Conservation (phyloP, 2,113 vertebrate species). For the Ctenodactylus gundi region DNA sequence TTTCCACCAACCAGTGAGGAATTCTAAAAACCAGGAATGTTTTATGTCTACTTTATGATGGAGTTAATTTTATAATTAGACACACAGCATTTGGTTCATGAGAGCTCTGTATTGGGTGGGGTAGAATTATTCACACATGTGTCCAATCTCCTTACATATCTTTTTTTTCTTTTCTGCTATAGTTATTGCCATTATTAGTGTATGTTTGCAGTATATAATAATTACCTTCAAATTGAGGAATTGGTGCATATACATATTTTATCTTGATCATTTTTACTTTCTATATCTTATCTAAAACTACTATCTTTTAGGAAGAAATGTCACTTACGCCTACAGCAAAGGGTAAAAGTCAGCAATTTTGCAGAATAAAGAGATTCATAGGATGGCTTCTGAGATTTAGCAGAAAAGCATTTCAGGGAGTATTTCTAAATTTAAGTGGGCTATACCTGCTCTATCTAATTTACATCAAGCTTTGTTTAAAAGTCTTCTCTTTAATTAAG, state of each 20-base stretch:
- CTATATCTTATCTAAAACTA: slow-evolving; percentile 17
- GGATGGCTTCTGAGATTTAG: neutral
- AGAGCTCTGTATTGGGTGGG: neutral
- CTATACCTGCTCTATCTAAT: neutral
- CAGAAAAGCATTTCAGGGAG: neutral
- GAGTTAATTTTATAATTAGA: neutral
- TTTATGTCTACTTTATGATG: neutral
- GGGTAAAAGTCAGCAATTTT: neutral
- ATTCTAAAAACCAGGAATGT: neutral
- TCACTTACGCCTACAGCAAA: neutral
- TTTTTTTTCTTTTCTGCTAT: too few species aligned
- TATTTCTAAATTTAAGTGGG: neutral
- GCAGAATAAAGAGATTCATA: neutral
- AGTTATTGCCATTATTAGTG: too few species aligned
- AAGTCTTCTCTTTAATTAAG: neutral
- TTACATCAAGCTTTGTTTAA: neutral
- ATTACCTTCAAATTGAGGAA: too few species aligned
- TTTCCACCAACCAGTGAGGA: neutral
- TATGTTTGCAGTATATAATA: too few species aligned
- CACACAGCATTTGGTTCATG: neutral
- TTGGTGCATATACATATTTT: too few species aligned
- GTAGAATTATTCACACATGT: neutral
- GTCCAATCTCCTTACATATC: neutral
- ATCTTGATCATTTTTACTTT: too few species aligned
- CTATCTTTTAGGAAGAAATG: neutral